Percentiles rank a stretch among this genome's conserved stretches.
Conservation (phyloP, 2,888 invertebrate species). For the Diarsia mendica region DNA sequence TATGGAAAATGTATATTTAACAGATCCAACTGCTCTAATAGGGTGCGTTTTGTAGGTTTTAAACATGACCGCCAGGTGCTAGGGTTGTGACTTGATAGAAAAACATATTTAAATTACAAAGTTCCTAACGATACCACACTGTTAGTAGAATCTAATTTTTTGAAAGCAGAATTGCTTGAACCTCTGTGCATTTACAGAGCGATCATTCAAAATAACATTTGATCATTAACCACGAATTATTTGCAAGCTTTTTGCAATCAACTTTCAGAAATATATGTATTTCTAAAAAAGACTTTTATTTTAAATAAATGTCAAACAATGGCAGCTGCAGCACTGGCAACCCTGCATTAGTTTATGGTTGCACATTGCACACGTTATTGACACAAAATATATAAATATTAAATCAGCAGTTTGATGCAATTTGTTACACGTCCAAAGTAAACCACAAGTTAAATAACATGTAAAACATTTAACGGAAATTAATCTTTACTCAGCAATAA, state of each 20-base stretch:
- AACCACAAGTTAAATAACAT: constrained; percentile 32
- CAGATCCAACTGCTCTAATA: constrained; percentile 69
- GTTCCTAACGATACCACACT: background rate
- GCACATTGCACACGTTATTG: constrained; percentile 67
- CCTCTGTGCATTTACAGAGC: background rate
- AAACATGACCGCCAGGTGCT: constrained; percentile 29
- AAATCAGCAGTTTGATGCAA: constrained; percentile 45
- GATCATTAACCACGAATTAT: background rate
- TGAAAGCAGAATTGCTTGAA: background rate
- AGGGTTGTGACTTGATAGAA: constrained; percentile 31
- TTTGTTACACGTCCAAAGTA: constrained; percentile 47
- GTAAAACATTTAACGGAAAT: constrained; percentile 50
- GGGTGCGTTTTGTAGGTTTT: constrained; percentile 54
- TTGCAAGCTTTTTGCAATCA: background rate
- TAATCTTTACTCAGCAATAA: constrained; percentile 48
- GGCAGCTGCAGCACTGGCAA: constrained; percentile 32
- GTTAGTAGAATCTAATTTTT: background rate
- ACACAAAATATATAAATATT: constrained; percentile 68
- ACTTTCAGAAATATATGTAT: background rate
- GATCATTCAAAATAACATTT: background rate
- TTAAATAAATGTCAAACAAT: background rate
- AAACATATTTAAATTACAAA: background rate
- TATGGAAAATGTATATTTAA: constrained; percentile 69
- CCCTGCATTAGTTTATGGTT: constrained; percentile 29
- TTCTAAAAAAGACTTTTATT: background rate